These are phyloP conservation scores for Endomychus coccineus DNA, from an alignment of 2,888 invertebrate species.

Conservation along the genomic window DNA sequence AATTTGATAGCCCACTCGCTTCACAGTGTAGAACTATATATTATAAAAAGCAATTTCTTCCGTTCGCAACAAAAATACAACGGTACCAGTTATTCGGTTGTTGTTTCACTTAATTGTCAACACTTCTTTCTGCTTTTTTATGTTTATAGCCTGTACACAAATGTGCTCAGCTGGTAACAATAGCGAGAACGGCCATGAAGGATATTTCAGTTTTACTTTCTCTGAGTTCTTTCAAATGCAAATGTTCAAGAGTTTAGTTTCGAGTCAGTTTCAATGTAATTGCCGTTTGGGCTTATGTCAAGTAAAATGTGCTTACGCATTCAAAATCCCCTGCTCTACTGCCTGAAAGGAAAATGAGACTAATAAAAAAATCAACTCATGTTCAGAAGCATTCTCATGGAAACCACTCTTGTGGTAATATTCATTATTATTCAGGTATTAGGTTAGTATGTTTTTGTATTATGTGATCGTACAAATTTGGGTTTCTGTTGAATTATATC, in stretches of 20 bases:
- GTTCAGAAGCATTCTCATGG: too few relatives aligned
- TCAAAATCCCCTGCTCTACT: too few relatives aligned
- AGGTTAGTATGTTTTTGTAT: too few relatives aligned
- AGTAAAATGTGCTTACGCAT: too few relatives aligned
- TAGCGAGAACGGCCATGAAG: slow-evolving; percentile 32
- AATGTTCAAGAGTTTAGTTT: slow-evolving; percentile 31
- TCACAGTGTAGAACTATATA: slow-evolving; percentile 32
- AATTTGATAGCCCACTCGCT: slow-evolving; percentile 33
- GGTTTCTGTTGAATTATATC: too few relatives aligned
- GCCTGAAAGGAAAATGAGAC: too few relatives aligned
- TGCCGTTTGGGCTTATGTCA: too few relatives aligned
- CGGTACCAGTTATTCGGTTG: slow-evolving; percentile 34
- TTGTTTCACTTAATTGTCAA: slow-evolving; percentile 40
- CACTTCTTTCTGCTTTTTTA: slow-evolving; percentile 35
- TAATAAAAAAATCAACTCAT: too few relatives aligned
- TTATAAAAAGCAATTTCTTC: slow-evolving; percentile 40
- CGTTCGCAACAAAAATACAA: slow-evolving; percentile 37
- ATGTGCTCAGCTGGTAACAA: slow-evolving; percentile 37
- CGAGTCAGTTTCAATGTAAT: slow-evolving; percentile 25
- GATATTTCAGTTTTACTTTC: slow-evolving; percentile 38
- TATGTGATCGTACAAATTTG: too few relatives aligned
- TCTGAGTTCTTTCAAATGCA: slow-evolving; percentile 35
- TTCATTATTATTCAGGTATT: too few relatives aligned
- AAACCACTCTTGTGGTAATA: too few relatives aligned
- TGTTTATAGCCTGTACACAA: slow-evolving; percentile 36